Evolutionary conservation across 1,140 invertebrate genomes (phyloP).

Genomic region (Mycetomoellerius zeteki): DNA sequence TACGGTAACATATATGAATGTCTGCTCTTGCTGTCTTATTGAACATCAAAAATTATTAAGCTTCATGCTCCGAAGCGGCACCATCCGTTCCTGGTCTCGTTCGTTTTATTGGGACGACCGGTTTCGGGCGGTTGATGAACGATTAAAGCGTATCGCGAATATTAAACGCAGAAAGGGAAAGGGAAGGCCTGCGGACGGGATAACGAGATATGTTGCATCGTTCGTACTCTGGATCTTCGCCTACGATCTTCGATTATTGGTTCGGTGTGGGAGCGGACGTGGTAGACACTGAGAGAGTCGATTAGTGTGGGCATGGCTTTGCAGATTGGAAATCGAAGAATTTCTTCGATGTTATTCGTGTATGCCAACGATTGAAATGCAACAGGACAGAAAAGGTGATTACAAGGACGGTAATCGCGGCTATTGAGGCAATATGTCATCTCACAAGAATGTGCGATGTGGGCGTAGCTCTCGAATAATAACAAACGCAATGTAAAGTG

Average conservation of each 20-base stretch:
- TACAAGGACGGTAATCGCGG: slow-evolving; percentile 27
- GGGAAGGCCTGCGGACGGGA: slow-evolving; percentile 6
- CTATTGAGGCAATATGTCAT: slow-evolving; percentile 47
- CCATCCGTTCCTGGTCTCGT: slow-evolving; percentile 20
- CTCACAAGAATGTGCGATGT: not conserved
- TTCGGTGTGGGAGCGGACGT: slow-evolving; percentile 22
- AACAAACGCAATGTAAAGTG: not conserved
- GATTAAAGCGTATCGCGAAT: slow-evolving; percentile 57
- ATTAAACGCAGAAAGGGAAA: slow-evolving; percentile 59
- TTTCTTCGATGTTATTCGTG: slow-evolving; percentile 23
- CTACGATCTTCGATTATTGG: slow-evolving; percentile 56
- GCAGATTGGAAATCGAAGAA: slow-evolving; percentile 53
- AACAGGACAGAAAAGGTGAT: slow-evolving; percentile 50
- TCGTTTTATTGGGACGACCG: slow-evolving; percentile 35
- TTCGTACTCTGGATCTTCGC: slow-evolving; percentile 47
- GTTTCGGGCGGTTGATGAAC: slow-evolving; percentile 52
- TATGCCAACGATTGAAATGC: slow-evolving; percentile 46
- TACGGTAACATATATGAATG: not conserved
- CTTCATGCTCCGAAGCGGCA: not conserved
- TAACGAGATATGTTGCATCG: slow-evolving; percentile 47
- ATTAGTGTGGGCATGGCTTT: slow-evolving; percentile 47
- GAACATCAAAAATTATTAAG: not conserved
- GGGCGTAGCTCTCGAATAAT: slow-evolving; percentile 8
- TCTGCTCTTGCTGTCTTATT: not conserved
- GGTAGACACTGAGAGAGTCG: slow-evolving; percentile 16